A percentile compares a stretch with the other conserved stretches of the same genome.
Conservation (phyloP, 2,797 vertebrate genomes). For the Trematocara caparti region DNA sequence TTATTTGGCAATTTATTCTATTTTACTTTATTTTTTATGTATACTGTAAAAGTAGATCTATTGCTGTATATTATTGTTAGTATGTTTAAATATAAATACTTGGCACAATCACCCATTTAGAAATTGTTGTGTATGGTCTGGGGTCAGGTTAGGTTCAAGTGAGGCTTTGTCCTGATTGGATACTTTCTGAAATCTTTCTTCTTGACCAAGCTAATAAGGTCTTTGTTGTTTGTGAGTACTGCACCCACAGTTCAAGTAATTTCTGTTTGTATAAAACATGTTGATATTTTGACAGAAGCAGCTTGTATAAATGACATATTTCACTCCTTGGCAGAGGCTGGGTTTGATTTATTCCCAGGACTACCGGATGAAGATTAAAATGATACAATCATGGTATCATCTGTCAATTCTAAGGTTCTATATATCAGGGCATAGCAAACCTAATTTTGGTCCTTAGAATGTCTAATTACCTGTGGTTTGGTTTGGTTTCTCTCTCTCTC, state of each 20-base stretch:
- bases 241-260: neutral
- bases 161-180: neutral
- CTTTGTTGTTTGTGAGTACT: neutral
- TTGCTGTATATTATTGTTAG: neutral
- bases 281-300: neutral
- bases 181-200: neutral
- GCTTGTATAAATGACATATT: neutral
- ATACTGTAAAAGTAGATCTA: neutral
- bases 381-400: neutral
- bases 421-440: neutral
- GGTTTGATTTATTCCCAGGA: neutral
- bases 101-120: rapidly evolving
- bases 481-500: neutral
- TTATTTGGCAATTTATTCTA: neutral
- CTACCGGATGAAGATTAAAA: neutral
- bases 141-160: neutral
- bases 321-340: neutral
- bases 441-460: neutral
- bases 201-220: neutral
- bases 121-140: neutral
- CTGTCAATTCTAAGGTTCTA: neutral
- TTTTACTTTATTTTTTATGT: neutral
- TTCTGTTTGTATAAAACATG: neutral
- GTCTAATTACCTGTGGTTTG: neutral
- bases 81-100: neutral